Evolutionary conservation across 2,797 vertebrate genomes (phyloP), one percentile per base, ranked within the genome.

Genomic region (Crocidura indochinensis): DNA sequence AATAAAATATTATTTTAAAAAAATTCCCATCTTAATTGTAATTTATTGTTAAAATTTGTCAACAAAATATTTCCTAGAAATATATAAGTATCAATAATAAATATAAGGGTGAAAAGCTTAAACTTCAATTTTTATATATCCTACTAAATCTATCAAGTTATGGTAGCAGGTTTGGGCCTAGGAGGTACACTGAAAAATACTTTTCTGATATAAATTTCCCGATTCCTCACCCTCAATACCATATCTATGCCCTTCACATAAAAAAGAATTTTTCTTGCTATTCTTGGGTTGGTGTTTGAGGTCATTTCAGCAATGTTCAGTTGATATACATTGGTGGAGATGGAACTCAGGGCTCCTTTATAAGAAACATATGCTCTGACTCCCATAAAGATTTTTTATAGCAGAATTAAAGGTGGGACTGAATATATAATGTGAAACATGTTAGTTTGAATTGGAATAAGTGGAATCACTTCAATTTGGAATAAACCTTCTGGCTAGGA

Each of bases 61-160:
- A 46, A 44, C 22, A 78, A 65, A 91, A 19, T 92, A 47, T 85
- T 95, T 92, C 67, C 29, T 83, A 74, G 79, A 64, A 87, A 14
- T 83, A 92, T 89, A 60, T 86, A 44, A 94, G 91, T 94, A 84
- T 73, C 51, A 88, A 19, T 73, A 92, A 80, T 91, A 46, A 46
- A 91, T 88, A 84, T 79, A 77, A 79, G 71, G 44, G 11, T 76
- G 51, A 90, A 91, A 88, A 88, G 12, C 69, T 88, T 88, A 64
- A 38, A 84, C 31, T 81, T 88, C 44, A 87, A 47, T 38, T 92
- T 90, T 82, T 91, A 62, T 77, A 65, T 4, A 75, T 84, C 74
- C 12, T 88, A 2, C 20, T 85, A 87, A 29, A 27, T 69, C 47
- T 82, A 3, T 31, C 12, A 84, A 69, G 65, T 15, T 22, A 29